phyloP scores from a whole-genome alignment of 2,888 invertebrate genomes.

The Serripes groenlandicus region DNA sequence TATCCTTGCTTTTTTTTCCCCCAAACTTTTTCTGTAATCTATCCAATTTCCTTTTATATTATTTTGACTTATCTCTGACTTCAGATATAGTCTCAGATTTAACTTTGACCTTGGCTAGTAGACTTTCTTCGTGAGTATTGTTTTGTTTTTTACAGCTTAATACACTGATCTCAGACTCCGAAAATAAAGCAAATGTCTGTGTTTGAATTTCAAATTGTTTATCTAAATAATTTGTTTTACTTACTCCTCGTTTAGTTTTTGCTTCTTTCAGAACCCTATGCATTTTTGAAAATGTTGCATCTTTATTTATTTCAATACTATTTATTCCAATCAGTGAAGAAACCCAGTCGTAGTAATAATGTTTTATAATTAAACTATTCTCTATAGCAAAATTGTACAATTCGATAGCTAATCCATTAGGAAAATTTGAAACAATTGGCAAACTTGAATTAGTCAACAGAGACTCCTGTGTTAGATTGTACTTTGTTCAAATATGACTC shows the following conservation, averaged over 20 bases:
- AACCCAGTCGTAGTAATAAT: constrained; percentile 26
- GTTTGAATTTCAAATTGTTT: constrained; percentile 20
- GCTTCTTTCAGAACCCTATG: constrained; percentile 25
- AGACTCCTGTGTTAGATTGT: too few species aligned
- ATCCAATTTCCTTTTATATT: constrained; percentile 26
- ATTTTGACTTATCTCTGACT: constrained; percentile 20
- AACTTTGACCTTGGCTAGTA: too few species aligned
- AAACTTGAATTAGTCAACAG: too few species aligned
- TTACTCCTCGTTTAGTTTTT: constrained; percentile 19
- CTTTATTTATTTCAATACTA: constrained; percentile 24
- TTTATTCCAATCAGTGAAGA: constrained; percentile 1
- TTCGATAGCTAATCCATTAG: constrained; percentile 32
- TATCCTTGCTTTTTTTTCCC: constrained; percentile 20
- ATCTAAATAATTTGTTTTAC: constrained; percentile 21
- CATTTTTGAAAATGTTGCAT: constrained; percentile 21
- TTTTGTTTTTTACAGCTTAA: too few species aligned
- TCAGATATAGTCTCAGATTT: constrained; percentile 2
- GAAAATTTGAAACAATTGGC: too few species aligned
- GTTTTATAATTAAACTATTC: constrained; percentile 13
- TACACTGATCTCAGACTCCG: too few species aligned
- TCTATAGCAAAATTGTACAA: constrained; percentile 29
- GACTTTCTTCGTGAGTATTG: too few species aligned
- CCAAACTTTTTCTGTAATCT: neutral
- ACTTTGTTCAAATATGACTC: too few species aligned
- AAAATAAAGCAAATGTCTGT: neutral